Base-by-base conservation (phyloP, 2,888 invertebrate genomes). In the Hanleya hanleyi region DNA sequence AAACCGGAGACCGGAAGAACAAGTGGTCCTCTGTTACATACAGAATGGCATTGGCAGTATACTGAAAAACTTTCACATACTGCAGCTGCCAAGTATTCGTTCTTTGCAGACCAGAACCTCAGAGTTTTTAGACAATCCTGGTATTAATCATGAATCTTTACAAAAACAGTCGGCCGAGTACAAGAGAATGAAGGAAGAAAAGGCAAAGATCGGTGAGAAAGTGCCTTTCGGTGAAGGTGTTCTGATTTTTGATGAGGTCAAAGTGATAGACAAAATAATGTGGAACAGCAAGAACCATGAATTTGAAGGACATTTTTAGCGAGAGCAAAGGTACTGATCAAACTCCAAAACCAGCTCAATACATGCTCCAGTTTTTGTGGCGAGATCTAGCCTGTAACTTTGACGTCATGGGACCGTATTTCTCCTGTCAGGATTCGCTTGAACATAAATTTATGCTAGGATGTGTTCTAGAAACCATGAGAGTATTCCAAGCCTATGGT, bases 191-290 rank as follows among this genome's bases (percentile, higher is more conserved):
- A 12, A 41, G 18, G 18, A 12, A 15, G 12, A 12, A 41, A 41
- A 15, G 47, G 18, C 12, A 41, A 18, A 41, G 12, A 41, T 12
- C 12, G 47, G 47, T 15, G 47, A 41, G 47, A 12, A 12, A 41
- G 47, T 57, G 12, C 57, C 57, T 12, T n/a, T 57, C 9, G 57
- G 57, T 15, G 57, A 57, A 22, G 57, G 57, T n/a, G 57, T 57
- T 9, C 26, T 57, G 12, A 41, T 41, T 18, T 41, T 41, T 15
- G 47, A 41, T 41, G 47, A 41, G 22, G 51, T 18, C 12, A 51
- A 51, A 26, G 51, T 51, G 7, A 51, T 51, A 18, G 22, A 51
- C 51, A 12, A 51, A 51, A 51, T 51, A 12, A 51, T 51, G 51
- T 51, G 51, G 51, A 51, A 51, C 22, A n/a, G n/a, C 9, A 51